Base-by-base conservation (phyloP, 2,797 vertebrate genomes). In the Epinephelus awoara region DNA sequence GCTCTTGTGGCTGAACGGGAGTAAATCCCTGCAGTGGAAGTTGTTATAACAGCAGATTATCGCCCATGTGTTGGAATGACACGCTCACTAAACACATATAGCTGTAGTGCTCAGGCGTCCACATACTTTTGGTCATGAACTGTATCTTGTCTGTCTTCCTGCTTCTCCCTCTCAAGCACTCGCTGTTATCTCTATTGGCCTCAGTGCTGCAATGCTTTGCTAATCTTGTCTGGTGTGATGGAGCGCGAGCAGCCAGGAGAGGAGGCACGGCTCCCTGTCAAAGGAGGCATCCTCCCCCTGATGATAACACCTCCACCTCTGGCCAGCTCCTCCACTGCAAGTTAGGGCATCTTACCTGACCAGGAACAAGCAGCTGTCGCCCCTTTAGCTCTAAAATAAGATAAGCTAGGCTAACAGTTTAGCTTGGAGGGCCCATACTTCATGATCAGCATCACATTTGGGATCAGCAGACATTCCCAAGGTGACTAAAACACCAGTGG, bases 181-280 rank as follows among this genome's bases (percentile, higher is more conserved):
- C 67, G 18, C 42, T 7, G 15, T 83, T 82, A 83, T 86, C 84
- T 75, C 49, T 67, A 0, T 52, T 64, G 68, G 52, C 79, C 64
- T 75, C 67, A 19, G 76, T 15, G 65, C 67, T 70, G 69, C 18
- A 5, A 3, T 51, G 50, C 12, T 50, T 52, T 13, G 42, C 66
- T 77, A 75, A 81, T 82, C 75, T 77, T 21, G 54, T 82, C 58
- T 50, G 75, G 61, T 58, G 84, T 85, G 84, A 83, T 23, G 12
- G 49, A 56, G 79, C n/a, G 55, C 49, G 5, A 6, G 57, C 80
- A 59, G 75, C 63, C 44, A 19, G 27, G 51, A 77, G 84, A 58
- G 57, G 69, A 75, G 63, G 27, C 5, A 15, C 21, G 4, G 1
- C 70, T 75, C 44, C 2, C 66, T 42, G 13, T 51, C 70, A 42